Percentiles rank a stretch among this genome's conserved stretches.
Evolutionary conservation across 1,140 invertebrate genomes (phyloP).

Genomic region (Atta texana): DNA sequence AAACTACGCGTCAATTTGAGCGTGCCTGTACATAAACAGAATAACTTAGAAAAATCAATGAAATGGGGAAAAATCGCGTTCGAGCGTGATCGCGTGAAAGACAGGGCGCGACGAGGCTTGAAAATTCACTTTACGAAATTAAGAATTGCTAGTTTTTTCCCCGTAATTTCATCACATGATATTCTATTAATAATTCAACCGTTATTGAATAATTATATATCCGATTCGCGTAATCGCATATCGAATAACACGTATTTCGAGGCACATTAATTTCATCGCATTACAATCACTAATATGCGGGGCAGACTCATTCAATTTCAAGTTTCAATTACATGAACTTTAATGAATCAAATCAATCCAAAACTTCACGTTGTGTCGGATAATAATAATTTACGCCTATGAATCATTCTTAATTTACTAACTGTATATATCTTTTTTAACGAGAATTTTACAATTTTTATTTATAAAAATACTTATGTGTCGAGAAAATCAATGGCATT

Average conservation of each 20-base stretch:
- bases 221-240: constrained; percentile 58
- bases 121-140: constrained; percentile 11
- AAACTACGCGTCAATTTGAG: constrained; percentile 18
- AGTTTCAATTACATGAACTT: constrained; percentile 59
- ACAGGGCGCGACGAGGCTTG: neutral
- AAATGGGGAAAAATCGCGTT: constrained; percentile 7
- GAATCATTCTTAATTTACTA: constrained; percentile 37
- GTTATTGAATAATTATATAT: constrained; percentile 57
- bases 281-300: constrained; percentile 40
- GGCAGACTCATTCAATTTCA: constrained; percentile 49
- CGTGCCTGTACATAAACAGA: constrained; percentile 5
- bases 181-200: constrained; percentile 50
- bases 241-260: constrained; percentile 53
- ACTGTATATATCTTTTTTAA: neutral
- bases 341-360: constrained; percentile 51
- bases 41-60: constrained; percentile 39
- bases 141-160: neutral
- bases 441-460: neutral
- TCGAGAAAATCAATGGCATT: neutral
- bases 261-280: constrained; percentile 53
- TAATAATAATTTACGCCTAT: constrained; percentile 13
- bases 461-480: neutral
- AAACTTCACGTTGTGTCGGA: constrained; percentile 25
- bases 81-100: neutral
- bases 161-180: constrained; percentile 7